phyloP scores from a whole-genome alignment of 2,888 invertebrate species.

The Spodoptera littoralis region DNA sequence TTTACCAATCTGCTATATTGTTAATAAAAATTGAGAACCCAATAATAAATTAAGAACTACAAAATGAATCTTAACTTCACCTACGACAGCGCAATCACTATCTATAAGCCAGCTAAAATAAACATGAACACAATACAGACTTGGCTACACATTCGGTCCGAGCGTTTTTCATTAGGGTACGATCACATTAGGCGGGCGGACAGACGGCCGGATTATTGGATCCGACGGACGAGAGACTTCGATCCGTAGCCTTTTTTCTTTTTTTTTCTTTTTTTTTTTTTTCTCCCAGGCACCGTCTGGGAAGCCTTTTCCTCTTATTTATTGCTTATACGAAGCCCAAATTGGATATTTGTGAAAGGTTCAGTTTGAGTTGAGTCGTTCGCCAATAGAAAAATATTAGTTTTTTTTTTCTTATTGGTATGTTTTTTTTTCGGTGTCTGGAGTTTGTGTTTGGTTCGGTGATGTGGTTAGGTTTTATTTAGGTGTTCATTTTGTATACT shows the following conservation, averaged over 20 bases:
- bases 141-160: slow-evolving; percentile 65
- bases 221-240: slow-evolving; percentile 88
- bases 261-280: slow-evolving; percentile 68
- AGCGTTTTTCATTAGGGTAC: slow-evolving; percentile 88
- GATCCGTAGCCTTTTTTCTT: slow-evolving; percentile 84
- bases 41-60: too few relatives aligned
- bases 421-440: slow-evolving; percentile 56
- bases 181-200: slow-evolving; percentile 88
- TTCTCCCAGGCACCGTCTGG: slow-evolving; percentile 81
- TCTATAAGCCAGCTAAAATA: too few relatives aligned
- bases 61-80: too few relatives aligned
- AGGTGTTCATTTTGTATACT: background rate
- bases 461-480: slow-evolving; percentile 13
- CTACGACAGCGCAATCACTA: too few relatives aligned
- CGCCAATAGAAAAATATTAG: slow-evolving; percentile 77
- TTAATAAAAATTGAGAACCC: too few relatives aligned
- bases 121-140: background rate
- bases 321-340: slow-evolving; percentile 88
- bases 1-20: too few relatives aligned
- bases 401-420: slow-evolving; percentile 49
- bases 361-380: slow-evolving; percentile 67
- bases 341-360: slow-evolving; percentile 88
- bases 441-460: slow-evolving; percentile 32
- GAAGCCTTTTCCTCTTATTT: slow-evolving; percentile 88
- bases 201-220: slow-evolving; percentile 88